Evolutionary conservation across 2,888 invertebrate species (phyloP).

Genomic region (Lasiommata megera): DNA sequence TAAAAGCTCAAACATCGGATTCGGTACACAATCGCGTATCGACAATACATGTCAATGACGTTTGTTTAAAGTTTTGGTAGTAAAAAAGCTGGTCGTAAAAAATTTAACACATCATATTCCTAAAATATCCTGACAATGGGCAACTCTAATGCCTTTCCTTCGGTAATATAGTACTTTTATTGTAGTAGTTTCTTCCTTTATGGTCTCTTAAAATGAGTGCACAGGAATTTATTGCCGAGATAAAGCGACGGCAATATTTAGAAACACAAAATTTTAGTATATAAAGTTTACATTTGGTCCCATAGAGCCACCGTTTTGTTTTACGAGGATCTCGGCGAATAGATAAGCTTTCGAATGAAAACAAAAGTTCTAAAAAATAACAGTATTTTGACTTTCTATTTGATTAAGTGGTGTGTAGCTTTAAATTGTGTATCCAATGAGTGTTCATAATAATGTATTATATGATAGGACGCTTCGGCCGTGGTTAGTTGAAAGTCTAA

Average conservation of each 20-base stretch:
- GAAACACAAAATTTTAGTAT: constrained; percentile 31
- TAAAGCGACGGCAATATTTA: constrained; percentile 34
- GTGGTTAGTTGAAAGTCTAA: no score
- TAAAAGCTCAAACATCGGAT: neutral
- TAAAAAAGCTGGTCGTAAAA: constrained; percentile 13
- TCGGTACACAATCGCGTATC: neutral
- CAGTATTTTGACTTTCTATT: neutral
- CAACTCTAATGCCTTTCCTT: constrained; percentile 26
- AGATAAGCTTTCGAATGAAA: constrained; percentile 11
- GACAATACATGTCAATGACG: neutral
- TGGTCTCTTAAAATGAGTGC: constrained; percentile 34
- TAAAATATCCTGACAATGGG: constrained; percentile 27
- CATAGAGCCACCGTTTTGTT: constrained; percentile 21
- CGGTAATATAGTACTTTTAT: constrained; percentile 30
- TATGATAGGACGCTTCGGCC: no score
- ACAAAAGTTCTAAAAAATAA: neutral
- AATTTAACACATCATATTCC: constrained; percentile 16
- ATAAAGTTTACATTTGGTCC: constrained; percentile 28
- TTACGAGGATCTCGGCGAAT: neutral
- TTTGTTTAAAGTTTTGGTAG: constrained; percentile 4
- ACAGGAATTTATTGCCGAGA: constrained; percentile 33
- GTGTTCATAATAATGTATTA: no score
- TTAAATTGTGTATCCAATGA: no score
- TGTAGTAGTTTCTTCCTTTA: constrained; percentile 35
- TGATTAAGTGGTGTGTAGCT: neutral